phyloP scores from a whole-genome alignment of 2,888 invertebrate species.

The Melangyna quadrimaculata region DNA sequence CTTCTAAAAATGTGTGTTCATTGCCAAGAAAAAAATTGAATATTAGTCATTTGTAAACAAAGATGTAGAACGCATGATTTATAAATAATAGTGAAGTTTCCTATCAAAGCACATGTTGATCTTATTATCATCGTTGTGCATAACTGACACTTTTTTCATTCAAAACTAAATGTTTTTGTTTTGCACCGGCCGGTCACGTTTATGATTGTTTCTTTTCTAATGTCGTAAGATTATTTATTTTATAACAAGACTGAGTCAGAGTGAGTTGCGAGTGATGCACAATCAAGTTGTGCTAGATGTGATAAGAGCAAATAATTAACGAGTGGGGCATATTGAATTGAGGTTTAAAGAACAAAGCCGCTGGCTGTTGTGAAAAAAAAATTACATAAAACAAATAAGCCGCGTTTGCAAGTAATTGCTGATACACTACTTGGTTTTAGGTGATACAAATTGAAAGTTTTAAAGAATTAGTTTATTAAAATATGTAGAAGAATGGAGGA shows the following conservation, averaged over 20 bases:
- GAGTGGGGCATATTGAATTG: not conserved
- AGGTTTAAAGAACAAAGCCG: not conserved
- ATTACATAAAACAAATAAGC: not conserved
- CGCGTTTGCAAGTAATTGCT: not conserved
- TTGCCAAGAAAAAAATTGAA: not conserved
- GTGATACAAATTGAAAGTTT: too few relatives aligned
- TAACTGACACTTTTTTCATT: not conserved
- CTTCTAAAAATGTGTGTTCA: not conserved
- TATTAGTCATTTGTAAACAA: not conserved
- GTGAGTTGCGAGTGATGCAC: not conserved
- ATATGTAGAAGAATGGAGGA: too few relatives aligned
- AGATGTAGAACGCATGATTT: not conserved
- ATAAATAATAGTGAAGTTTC: not conserved
- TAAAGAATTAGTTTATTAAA: too few relatives aligned
- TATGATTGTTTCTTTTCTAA: not conserved
- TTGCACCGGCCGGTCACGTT: constrained; percentile 6
- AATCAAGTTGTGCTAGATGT: not conserved
- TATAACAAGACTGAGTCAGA: not conserved
- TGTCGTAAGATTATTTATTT: not conserved
- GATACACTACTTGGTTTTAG: too few relatives aligned
- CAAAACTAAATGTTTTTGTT: not conserved
- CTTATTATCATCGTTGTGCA: not conserved
- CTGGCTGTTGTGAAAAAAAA: not conserved
- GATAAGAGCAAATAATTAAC: not conserved
- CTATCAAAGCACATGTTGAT: not conserved